Percentiles rank a stretch among this genome's conserved stretches.
phyloP scores from a whole-genome alignment of 2,888 invertebrate species.

The Chrysotoxum bicinctum region DNA sequence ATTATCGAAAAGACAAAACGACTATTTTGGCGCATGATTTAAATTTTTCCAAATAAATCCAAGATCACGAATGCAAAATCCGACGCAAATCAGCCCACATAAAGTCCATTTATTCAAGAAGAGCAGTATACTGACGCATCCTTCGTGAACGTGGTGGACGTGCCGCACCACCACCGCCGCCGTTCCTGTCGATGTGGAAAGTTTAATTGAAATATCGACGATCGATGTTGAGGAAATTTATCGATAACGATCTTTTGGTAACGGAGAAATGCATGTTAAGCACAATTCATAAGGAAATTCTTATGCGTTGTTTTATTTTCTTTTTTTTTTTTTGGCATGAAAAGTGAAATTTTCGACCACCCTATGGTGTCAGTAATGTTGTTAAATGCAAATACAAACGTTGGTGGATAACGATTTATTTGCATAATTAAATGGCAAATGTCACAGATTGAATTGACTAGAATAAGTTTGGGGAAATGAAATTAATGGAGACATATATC shows the following conservation, averaged over 20 bases:
- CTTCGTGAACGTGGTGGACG: background rate
- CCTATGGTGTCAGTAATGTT: constrained; percentile 43
- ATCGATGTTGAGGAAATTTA: constrained; percentile 69
- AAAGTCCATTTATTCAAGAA: constrained; percentile 20
- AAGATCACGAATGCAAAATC: constrained; percentile 53
- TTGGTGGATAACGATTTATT: constrained; percentile 22
- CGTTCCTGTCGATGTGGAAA: constrained; percentile 39
- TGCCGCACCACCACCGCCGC: background rate
- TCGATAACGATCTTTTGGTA: constrained; percentile 56
- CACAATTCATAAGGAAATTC: constrained; percentile 15
- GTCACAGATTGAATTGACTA: constrained; percentile 10
- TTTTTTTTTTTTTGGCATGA: background rate
- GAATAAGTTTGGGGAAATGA: background rate
- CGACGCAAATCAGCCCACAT: constrained; percentile 34
- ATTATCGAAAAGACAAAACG: constrained; percentile 5
- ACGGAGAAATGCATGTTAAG: constrained; percentile 30
- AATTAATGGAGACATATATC: constrained; percentile 26
- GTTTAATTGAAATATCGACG: constrained; percentile 72
- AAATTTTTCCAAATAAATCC: constrained; percentile 64
- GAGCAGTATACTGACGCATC: constrained; percentile 18
- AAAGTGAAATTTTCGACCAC: constrained; percentile 66
- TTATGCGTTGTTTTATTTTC: background rate
- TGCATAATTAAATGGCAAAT: constrained; percentile 33
- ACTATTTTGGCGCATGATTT: constrained; percentile 51
- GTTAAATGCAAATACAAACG: constrained; percentile 13